Conservation (phyloP, 2,888 invertebrate genomes). For the Cataglyphis cursor region DNA sequence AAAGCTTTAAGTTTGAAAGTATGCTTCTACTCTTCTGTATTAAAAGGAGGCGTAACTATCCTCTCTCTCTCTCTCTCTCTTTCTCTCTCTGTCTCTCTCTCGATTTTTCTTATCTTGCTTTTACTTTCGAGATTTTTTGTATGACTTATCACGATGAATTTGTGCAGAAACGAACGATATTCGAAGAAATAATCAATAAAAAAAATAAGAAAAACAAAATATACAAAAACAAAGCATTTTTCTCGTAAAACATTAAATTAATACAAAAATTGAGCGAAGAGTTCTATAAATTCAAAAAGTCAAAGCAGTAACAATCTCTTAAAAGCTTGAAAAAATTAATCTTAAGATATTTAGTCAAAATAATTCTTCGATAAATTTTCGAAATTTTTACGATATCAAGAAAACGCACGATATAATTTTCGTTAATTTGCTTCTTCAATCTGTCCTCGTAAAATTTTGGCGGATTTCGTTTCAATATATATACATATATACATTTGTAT, state of each 20-base stretch:
- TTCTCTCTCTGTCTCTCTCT: neutral
- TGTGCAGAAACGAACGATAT: neutral
- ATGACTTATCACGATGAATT: neutral
- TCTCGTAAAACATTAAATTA: neutral
- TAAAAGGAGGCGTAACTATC: slow-evolving; percentile 11
- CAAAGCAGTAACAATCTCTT: neutral
- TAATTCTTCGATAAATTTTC: neutral
- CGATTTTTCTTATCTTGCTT: slow-evolving; percentile 4
- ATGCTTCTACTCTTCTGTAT: neutral
- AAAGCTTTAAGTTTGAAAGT: neutral
- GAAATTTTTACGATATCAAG: neutral
- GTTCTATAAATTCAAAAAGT: neutral
- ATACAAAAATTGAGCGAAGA: neutral
- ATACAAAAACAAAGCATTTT: neutral
- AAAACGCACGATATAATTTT: neutral
- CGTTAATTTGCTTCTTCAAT: neutral
- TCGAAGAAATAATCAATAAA: neutral
- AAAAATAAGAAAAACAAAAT: neutral
- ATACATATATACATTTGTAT: neutral
- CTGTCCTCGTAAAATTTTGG: neutral
- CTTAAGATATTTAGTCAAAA: neutral
- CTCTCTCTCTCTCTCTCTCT: neutral
- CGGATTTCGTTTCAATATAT: neutral
- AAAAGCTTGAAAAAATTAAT: neutral
- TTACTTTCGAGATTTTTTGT: slow-evolving; percentile 18